A percentile compares a stretch with the other conserved stretches of the same genome.
Conservation (phyloP, 2,797 vertebrate genomes). For the Tragopan temminckii region DNA sequence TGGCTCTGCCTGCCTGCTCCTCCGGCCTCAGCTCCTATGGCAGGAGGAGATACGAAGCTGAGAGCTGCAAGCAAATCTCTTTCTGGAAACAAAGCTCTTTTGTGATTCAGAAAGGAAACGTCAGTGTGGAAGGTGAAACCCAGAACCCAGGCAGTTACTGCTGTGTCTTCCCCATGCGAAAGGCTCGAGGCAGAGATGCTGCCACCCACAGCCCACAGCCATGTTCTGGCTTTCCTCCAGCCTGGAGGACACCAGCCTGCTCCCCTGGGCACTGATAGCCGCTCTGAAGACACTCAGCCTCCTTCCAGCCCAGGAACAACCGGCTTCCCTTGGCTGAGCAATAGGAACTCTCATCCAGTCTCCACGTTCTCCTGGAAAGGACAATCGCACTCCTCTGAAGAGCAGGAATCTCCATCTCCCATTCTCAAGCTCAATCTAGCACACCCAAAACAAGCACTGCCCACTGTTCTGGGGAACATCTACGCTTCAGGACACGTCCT, state of each 20-base stretch:
- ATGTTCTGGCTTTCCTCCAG: conserved; percentile 6
- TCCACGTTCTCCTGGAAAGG: conserved; percentile 29
- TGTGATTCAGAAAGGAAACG: conserved; percentile 42
- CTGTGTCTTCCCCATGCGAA: not conserved
- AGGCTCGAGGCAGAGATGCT: conserved; percentile 38
- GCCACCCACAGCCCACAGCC: conserved; percentile 41
- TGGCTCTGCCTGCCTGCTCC: not conserved
- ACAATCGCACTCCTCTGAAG: conserved; percentile 21
- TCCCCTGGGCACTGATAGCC: not conserved
- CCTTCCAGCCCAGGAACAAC: not conserved
- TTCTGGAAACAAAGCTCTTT: conserved; percentile 58
- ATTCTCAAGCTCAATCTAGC: conserved; percentile 25
- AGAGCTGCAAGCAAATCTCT: conserved; percentile 50
- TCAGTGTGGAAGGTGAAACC: conserved; percentile 58
- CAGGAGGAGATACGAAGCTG: not conserved
- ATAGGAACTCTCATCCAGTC: not conserved
- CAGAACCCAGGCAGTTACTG: conserved; percentile 37
- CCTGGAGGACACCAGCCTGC: conserved; percentile 23
- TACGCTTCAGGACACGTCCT: conserved; percentile 29
- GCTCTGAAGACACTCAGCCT: not conserved
- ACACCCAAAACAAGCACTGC: conserved; percentile 29
- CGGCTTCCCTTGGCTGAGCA: not conserved
- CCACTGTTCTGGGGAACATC: conserved; percentile 14
- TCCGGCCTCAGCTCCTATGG: not conserved
- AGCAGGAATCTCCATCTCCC: conserved; percentile 26